These are phyloP conservation scores for Drosophila grimshawi DNA, from an alignment of 1,140 invertebrate genomes.

Conservation along the genomic window DNA sequence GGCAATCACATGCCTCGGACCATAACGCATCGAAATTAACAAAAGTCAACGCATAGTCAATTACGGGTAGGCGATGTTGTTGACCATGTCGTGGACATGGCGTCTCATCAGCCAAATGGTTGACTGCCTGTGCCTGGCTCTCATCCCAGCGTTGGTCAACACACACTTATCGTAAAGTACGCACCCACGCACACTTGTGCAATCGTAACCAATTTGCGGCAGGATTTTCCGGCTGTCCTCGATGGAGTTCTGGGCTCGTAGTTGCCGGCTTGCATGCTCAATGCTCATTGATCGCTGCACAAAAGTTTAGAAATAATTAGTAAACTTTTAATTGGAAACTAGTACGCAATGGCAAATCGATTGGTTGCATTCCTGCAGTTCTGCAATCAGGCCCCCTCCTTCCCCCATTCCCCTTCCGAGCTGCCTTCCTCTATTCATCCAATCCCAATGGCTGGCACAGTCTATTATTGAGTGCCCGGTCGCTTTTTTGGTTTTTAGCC, in stretches of 20 bases:
- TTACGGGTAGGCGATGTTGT: constrained; percentile 33
- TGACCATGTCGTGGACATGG: constrained; percentile 36
- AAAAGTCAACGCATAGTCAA: constrained; percentile 68
- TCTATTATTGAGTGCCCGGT: constrained; percentile 69
- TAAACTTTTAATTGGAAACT: constrained; percentile 83
- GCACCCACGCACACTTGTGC: constrained; percentile 41
- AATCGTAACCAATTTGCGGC: constrained; percentile 78
- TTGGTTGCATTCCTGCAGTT: constrained; percentile 28
- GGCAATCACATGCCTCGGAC: constrained; percentile 35
- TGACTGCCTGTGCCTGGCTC: constrained; percentile 23
- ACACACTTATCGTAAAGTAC: constrained; percentile 18
- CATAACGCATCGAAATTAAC: constrained; percentile 72
- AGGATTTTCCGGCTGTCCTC: constrained; percentile 49
- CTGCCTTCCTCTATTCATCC: constrained; percentile 15
- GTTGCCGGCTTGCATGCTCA: constrained; percentile 70
- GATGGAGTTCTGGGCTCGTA: constrained; percentile 23
- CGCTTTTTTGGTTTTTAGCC: constrained; percentile 73
- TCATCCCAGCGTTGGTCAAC: constrained; percentile 8
- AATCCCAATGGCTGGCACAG: constrained; percentile 3
- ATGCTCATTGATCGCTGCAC: constrained; percentile 78
- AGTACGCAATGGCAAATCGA: constrained; percentile 77
- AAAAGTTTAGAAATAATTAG: constrained; percentile 83
- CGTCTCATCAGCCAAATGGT: constrained; percentile 42
- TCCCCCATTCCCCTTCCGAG: neutral
- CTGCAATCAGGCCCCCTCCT: neutral